Evolutionary conservation across 2,888 invertebrate genomes (phyloP).

Genomic region (Lamproptera curius): DNA sequence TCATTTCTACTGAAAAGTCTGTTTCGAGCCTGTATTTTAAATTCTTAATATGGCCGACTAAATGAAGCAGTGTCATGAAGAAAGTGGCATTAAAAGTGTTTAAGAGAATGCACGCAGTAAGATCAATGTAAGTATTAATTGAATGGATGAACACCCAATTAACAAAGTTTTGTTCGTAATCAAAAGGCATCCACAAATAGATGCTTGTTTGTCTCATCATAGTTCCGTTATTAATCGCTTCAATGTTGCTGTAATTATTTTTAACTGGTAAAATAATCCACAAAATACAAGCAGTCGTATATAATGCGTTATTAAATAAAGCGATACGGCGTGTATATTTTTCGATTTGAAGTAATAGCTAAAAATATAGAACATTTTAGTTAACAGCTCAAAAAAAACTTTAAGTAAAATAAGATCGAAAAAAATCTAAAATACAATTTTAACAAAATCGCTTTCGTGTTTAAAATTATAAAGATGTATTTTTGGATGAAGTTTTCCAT

Average conservation of each 20-base stretch:
- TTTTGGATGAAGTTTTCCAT: slow-evolving; percentile 22
- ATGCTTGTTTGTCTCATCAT: slow-evolving; percentile 35
- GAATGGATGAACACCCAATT: slow-evolving; percentile 34
- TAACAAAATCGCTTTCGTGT: slow-evolving; percentile 18
- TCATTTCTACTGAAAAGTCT: slow-evolving; percentile 24
- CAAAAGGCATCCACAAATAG: slow-evolving; percentile 41
- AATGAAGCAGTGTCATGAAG: slow-evolving; percentile 36
- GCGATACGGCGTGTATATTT: slow-evolving; percentile 28
- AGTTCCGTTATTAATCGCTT: slow-evolving; percentile 33
- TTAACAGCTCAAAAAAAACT: background rate
- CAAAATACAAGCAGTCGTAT: slow-evolving; percentile 25
- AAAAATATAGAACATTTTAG: slow-evolving; percentile 20
- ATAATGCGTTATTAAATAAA: slow-evolving; percentile 23
- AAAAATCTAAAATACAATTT: slow-evolving; percentile 17
- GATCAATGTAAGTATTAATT: slow-evolving; percentile 26
- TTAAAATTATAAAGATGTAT: slow-evolving; percentile 25
- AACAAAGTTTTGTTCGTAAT: slow-evolving; percentile 36
- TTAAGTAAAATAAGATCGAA: background rate
- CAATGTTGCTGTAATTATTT: slow-evolving; percentile 32
- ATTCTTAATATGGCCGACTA: slow-evolving; percentile 40
- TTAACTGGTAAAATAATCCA: slow-evolving; percentile 32
- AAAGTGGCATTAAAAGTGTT: slow-evolving; percentile 23
- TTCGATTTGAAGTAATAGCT: slow-evolving; percentile 34
- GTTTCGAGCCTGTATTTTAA: slow-evolving; percentile 35
- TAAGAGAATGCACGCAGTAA: slow-evolving; percentile 1